phyloP scores from a whole-genome alignment of 2,888 invertebrate species.

The Sisyra nigra region DNA sequence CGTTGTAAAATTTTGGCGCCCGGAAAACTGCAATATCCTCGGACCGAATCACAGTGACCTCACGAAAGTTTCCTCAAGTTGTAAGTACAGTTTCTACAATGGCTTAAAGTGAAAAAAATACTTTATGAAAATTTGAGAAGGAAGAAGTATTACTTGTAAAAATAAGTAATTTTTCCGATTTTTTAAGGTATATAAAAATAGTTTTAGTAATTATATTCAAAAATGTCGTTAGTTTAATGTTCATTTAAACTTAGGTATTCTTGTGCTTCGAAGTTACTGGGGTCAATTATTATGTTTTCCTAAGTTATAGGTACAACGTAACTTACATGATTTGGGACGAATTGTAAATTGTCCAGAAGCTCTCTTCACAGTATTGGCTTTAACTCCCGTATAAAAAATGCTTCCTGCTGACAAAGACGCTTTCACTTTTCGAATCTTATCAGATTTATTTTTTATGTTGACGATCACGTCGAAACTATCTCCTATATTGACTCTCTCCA shows the following conservation, averaged over 20 bases:
- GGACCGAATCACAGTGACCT: too few species aligned
- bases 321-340: conserved; percentile 43
- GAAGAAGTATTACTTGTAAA: too few species aligned
- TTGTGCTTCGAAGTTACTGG: not conserved
- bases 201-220: too few species aligned
- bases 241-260: not conserved
- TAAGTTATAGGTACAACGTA: conserved; percentile 2
- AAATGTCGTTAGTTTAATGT: too few species aligned
- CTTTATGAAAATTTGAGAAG: too few species aligned
- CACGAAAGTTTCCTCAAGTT: too few species aligned
- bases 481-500: conserved; percentile 54
- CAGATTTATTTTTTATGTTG: conserved; percentile 43
- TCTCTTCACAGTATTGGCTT: conserved; percentile 50
- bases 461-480: conserved; percentile 49
- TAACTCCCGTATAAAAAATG: conserved; percentile 63
- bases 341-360: conserved; percentile 47
- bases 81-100: too few species aligned
- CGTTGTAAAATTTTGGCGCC: too few species aligned
- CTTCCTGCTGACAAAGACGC: conserved; percentile 49
- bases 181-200: too few species aligned
- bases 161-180: too few species aligned
- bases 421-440: conserved; percentile 43
- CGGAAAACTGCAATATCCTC: too few species aligned
- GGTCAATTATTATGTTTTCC: not conserved
- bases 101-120: too few species aligned